A percentile compares a stretch with the other conserved stretches of the same genome.
Conservation (phyloP, 2,888 invertebrate species). For the Acanthococcus lagerstroemiae region DNA sequence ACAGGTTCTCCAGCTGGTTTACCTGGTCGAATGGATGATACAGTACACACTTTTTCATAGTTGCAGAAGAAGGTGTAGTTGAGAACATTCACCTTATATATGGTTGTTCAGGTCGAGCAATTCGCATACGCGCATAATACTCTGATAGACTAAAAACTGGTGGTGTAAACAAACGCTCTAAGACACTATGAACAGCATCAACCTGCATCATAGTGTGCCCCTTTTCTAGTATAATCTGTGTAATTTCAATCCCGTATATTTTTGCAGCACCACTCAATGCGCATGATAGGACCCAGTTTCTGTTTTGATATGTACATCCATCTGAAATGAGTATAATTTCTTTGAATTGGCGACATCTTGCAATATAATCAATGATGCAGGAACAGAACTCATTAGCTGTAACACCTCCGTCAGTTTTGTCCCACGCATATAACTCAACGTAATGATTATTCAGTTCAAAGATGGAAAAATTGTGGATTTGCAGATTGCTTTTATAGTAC, state of each 20-base stretch:
- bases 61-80: not conserved
- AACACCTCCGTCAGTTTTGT: not conserved
- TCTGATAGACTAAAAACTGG: not conserved
- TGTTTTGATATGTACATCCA: too few relatives aligned
- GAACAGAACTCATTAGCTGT: conserved; percentile 4
- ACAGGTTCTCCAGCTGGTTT: not conserved
- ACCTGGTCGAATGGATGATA: not conserved
- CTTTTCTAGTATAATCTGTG: not conserved
- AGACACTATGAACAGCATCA: not conserved
- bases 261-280: not conserved
- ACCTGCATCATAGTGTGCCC: not conserved
- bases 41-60: not conserved
- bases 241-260: not conserved
- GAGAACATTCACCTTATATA: not conserved
- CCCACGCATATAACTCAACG: not conserved
- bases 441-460: not conserved
- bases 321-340: not conserved
- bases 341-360: not conserved
- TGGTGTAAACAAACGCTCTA: not conserved
- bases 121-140: not conserved
- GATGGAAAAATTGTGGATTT: not conserved
- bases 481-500: conserved; percentile 17
- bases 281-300: not conserved
- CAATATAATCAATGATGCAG: conserved; percentile 32
- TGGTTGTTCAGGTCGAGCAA: too few relatives aligned